These are phyloP conservation scores for Leptinotarsa rubiginosa DNA, from an alignment of 2,888 invertebrate species.

Conservation along the genomic window DNA sequence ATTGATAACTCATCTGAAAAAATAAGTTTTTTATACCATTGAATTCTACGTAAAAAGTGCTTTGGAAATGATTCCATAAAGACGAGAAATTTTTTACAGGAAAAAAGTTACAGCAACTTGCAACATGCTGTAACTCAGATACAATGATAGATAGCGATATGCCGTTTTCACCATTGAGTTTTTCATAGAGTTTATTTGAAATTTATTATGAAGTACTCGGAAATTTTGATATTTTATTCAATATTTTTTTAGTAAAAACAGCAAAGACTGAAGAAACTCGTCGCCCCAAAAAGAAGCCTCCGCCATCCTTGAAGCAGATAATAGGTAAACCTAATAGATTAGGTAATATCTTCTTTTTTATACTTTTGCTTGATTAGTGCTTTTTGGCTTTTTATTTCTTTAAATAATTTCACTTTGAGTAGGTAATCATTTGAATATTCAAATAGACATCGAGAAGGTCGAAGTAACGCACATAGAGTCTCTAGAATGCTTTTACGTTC, in stretches of 20 bases:
- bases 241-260: constrained; percentile 20
- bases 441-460: constrained; percentile 46
- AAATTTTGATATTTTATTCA: no score
- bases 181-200: no score
- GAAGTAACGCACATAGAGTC: constrained; percentile 57
- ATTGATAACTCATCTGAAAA: no score
- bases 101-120: no score
- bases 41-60: no score
- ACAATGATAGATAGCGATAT: no score
- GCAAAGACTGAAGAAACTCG: constrained; percentile 8
- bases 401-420: background rate
- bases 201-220: no score
- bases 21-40: no score
- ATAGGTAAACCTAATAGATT: constrained; percentile 8
- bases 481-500: constrained; percentile 56
- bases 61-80: no score
- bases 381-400: background rate
- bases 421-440: constrained; percentile 5
- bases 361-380: background rate
- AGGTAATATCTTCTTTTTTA: constrained; percentile 19
- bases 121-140: no score
- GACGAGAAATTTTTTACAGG: no score
- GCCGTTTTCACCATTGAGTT: no score
- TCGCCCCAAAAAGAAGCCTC: constrained; percentile 1
- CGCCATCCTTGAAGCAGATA: background rate